phyloP scores from a whole-genome alignment of 2,888 invertebrate species.

The Xanthia icteritia region DNA sequence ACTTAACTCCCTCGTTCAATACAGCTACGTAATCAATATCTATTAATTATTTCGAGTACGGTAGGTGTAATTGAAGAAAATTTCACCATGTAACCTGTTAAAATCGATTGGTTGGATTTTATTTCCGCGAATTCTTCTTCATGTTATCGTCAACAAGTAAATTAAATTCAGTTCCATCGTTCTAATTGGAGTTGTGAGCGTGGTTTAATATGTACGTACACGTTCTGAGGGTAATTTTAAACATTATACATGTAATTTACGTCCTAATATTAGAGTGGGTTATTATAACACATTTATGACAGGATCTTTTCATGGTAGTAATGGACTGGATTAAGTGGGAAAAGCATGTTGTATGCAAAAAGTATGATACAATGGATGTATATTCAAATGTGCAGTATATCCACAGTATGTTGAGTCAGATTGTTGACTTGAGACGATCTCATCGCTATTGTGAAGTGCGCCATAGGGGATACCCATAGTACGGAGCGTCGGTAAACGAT shows the following conservation, averaged over 20 bases:
- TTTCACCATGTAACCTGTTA: conserved; percentile 57
- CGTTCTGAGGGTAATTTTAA: conserved; percentile 52
- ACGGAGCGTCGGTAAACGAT: conserved; percentile 74
- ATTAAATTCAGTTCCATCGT: conserved; percentile 54
- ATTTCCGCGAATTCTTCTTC: conserved; percentile 57
- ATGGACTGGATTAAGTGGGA: conserved; percentile 56
- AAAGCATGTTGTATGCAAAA: conserved; percentile 47
- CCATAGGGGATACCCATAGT: conserved; percentile 67
- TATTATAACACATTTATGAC: conserved; percentile 52
- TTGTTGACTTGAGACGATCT: conserved; percentile 60
- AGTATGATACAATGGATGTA: conserved; percentile 48
- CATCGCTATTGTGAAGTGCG: conserved; percentile 62
- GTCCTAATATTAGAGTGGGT: conserved; percentile 52
- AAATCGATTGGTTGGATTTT: conserved; percentile 52
- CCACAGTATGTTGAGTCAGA: conserved; percentile 61
- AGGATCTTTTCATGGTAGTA: conserved; percentile 49
- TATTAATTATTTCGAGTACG: conserved; percentile 64
- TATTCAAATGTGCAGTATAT: conserved; percentile 60
- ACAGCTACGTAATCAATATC: conserved; percentile 58
- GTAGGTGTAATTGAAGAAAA: conserved; percentile 60
- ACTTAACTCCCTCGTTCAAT: conserved; percentile 39
- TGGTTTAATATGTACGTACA: conserved; percentile 50
- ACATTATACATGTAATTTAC: conserved; percentile 62
- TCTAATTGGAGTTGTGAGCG: conserved; percentile 57
- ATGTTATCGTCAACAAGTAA: conserved; percentile 54